Percentiles rank a stretch among this genome's conserved stretches.
Conservation (phyloP, 2,888 invertebrate species). For the Hyposoter didymator region DNA sequence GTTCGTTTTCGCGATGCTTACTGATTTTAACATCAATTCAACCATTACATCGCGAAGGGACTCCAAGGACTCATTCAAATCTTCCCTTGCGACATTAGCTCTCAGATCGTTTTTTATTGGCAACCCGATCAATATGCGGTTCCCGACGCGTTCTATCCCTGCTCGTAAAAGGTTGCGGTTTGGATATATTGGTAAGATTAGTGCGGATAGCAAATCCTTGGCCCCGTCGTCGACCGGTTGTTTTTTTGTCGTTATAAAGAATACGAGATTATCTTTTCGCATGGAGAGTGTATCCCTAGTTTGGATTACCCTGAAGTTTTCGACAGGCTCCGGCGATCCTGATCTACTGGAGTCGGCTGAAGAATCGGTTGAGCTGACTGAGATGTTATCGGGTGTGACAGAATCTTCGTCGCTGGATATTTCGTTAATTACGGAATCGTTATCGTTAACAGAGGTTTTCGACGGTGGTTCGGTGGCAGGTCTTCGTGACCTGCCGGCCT, state of each 20-base stretch:
- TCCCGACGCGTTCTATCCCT: background rate
- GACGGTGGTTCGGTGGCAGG: too few relatives aligned
- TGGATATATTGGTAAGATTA: background rate
- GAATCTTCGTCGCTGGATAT: too few relatives aligned
- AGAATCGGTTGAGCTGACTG: too few relatives aligned
- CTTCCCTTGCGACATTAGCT: conserved; percentile 12
- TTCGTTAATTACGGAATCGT: too few relatives aligned
- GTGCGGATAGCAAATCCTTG: conserved; percentile 2
- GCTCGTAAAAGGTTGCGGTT: background rate
- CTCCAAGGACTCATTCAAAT: conserved; percentile 15
- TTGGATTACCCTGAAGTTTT: background rate
- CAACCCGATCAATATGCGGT: background rate
- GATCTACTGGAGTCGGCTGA: background rate
- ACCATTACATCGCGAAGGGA: conserved; percentile 20
- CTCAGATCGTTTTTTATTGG: conserved; percentile 32
- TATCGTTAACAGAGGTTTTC: too few relatives aligned
- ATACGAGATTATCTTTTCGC: conserved; percentile 55
- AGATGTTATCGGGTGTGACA: too few relatives aligned
- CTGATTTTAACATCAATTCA: background rate
- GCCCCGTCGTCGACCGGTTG: conserved; percentile 53
- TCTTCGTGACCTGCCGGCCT: too few relatives aligned
- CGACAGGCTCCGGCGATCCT: background rate
- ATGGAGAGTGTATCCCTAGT: conserved; percentile 41
- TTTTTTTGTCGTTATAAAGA: conserved; percentile 30
- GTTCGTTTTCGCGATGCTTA: conserved; percentile 44